A percentile compares a stretch with the other conserved stretches of the same genome.
Conservation (phyloP, 1,140 invertebrate species). For the Mercenaria mercenaria region DNA sequence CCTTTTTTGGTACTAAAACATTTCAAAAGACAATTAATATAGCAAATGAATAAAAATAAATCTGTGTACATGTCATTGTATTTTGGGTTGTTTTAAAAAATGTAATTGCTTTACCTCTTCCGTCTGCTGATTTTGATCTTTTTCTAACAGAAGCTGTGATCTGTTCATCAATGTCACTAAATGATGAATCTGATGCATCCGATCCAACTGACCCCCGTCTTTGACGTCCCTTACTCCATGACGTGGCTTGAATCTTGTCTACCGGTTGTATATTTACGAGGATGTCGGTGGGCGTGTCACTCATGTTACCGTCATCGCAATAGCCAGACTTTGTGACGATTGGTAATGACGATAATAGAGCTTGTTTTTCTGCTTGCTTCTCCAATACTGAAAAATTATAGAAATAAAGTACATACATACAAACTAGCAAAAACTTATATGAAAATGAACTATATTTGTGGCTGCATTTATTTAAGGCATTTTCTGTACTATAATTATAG, state of each 20-base stretch:
- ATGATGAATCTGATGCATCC: slow-evolving; percentile 59
- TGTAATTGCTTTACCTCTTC: slow-evolving; percentile 60
- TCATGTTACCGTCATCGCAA: slow-evolving; percentile 60
- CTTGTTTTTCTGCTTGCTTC: slow-evolving; percentile 2
- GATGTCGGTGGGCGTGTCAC: slow-evolving; percentile 65
- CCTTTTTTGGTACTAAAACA: too few relatives aligned
- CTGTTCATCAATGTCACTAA: slow-evolving; percentile 65
- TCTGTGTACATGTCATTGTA: too few relatives aligned
- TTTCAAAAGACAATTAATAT: too few relatives aligned
- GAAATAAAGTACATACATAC: too few relatives aligned
- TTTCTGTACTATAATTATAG: too few relatives aligned
- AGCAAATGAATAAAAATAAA: too few relatives aligned
- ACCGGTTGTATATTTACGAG: slow-evolving; percentile 41
- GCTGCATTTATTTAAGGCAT: too few relatives aligned
- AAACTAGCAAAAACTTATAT: too few relatives aligned
- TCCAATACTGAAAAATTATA: slow-evolving; percentile 16
- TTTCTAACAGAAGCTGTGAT: slow-evolving; percentile 38
- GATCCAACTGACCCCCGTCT: slow-evolving; percentile 52
- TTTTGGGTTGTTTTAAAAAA: too few relatives aligned
- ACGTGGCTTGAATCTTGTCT: slow-evolving; percentile 11
- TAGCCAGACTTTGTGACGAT: slow-evolving; percentile 5
- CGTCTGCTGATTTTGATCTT: slow-evolving; percentile 62
- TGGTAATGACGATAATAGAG: not conserved
- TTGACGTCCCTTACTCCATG: slow-evolving; percentile 26
- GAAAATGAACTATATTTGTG: too few relatives aligned